Evolutionary conservation across 2,113 vertebrate species (phyloP), one percentile per base, ranked within the genome.

Genomic region (Actenoides lindsayi): DNA sequence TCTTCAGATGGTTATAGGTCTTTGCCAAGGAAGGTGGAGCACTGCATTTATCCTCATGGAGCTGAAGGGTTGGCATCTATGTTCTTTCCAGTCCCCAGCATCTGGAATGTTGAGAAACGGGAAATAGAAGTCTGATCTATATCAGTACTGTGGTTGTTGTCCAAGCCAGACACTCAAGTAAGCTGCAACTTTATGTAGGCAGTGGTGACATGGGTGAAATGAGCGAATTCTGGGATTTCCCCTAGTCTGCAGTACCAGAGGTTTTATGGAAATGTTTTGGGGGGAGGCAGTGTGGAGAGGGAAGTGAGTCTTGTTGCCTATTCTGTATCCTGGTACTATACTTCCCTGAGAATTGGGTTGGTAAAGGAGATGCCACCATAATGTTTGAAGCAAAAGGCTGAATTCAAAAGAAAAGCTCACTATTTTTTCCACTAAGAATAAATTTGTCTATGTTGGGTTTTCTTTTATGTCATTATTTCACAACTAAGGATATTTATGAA

Each of bases 391-490:
- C 56, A 84, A 64, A 82, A 71, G 56, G 51, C 19, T 74, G 21
- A 75, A 68, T 46, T 56, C 56, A 73, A 86, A 90, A 84, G 81
- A 74, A 70, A 81, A 81, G 14, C 12, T 50, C 48, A 10, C 3
- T 57, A 13, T 11, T 15, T 85, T 67, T 83, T 86, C 50, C 54
- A 46, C 14, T 54, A 89, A 78, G 75, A 87, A 75, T 77, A 75
- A 33, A 5, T 33, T n/a, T 85, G n/a, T 54, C 48, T 74, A 9
- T 68, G 48, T 20, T 35, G 42, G 42, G 16, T 42, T 46, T 46
- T 39, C 76, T 74, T 93, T 41, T 70, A 31, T 33, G 41, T 80
- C 19, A 84, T 91, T 74, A 54, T 95, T 90, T 96, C 30, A 31
- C 83, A 90, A 64, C 2, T 8, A 57, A 60, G n/a, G 1, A 8